Evolutionary conservation across 2,113 vertebrate genomes (phyloP).

Genomic region (Eudyptes chrysolophus): DNA sequence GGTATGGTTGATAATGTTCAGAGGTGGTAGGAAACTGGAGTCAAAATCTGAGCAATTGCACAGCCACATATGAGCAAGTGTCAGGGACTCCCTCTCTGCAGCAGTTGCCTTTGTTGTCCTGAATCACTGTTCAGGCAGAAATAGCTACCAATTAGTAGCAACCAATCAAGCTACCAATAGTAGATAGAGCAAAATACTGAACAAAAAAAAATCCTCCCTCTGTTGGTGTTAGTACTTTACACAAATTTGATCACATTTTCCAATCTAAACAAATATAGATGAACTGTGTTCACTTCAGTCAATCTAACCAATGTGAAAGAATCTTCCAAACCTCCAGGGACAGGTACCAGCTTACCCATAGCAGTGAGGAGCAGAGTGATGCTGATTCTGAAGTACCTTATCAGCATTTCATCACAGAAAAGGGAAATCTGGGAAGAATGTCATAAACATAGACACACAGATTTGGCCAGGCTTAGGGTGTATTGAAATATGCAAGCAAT

Average conservation of each 20-base stretch:
- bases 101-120: not conserved
- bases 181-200: not conserved
- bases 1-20: not conserved
- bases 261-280: not conserved
- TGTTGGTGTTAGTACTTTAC: not conserved
- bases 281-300: not conserved
- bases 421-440: not conserved
- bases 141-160: not conserved
- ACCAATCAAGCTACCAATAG: not conserved
- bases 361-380: not conserved
- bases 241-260: not conserved
- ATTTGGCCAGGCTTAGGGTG: not conserved
- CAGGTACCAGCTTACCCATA: not conserved
- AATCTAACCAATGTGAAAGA: not conserved
- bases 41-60: not conserved
- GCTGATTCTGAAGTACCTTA: not conserved
- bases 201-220: not conserved
- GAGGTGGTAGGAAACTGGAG: not conserved
- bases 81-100: not conserved
- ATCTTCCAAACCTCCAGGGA: not conserved
- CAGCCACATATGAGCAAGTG: not conserved
- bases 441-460: not conserved
- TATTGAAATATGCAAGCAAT: not conserved
- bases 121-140: not conserved
- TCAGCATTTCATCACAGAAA: not conserved